Percentiles rank a stretch among this genome's conserved stretches.
Evolutionary conservation across 2,113 vertebrate species (phyloP).

Genomic region (Pelodiscus sinensis): DNA sequence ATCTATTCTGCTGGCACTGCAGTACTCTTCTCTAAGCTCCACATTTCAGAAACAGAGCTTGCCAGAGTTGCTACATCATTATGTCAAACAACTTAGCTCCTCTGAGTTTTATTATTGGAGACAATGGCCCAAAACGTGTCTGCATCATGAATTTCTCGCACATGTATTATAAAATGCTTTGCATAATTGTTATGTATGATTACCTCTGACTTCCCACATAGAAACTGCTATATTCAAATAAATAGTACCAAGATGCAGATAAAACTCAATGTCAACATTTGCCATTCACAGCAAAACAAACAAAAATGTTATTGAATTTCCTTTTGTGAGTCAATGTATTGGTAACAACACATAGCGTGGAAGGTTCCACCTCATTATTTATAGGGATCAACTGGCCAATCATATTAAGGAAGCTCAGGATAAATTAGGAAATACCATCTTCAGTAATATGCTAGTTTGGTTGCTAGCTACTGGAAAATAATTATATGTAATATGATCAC

Average conservation of each 20-base stretch:
- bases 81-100: neutral
- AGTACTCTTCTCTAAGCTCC: neutral
- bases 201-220: neutral
- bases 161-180: fast-evolving
- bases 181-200: neutral
- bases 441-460: neutral
- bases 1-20: neutral
- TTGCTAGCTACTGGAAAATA: neutral
- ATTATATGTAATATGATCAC: neutral
- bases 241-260: neutral
- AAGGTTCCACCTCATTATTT: constrained; percentile 7
- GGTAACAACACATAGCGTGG: neutral
- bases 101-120: neutral
- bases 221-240: neutral
- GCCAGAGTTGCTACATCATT: neutral
- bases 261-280: neutral
- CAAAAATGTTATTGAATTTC: neutral
- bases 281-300: neutral
- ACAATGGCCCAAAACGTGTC: neutral
- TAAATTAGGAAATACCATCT: neutral
- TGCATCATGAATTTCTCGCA: neutral
- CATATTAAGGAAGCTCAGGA: neutral
- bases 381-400: neutral
- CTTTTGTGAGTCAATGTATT: neutral
- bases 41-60: neutral